A percentile compares a stretch with the other conserved stretches of the same genome.
phyloP scores from a whole-genome alignment of 2,797 vertebrate species.

The Rousettus madagascariensis region DNA sequence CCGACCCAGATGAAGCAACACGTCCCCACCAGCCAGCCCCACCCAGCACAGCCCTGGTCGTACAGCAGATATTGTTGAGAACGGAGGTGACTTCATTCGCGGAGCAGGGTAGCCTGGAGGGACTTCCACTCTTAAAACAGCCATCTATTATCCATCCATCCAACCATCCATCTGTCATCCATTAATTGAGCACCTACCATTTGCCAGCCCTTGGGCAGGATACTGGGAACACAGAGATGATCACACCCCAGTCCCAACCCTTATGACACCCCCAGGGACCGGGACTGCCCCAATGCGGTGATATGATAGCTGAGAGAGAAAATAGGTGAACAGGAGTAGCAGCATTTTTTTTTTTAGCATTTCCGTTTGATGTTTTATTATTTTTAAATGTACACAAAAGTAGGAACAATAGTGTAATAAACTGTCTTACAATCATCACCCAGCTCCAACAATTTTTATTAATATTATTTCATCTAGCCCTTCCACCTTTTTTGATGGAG shows the following conservation, averaged over 20 bases:
- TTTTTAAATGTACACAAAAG: constrained; percentile 34
- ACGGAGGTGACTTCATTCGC: not conserved
- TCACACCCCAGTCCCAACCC: not conserved
- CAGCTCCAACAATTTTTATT: constrained; percentile 12
- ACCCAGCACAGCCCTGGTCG: not conserved
- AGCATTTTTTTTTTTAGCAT: not conserved
- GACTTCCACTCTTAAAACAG: not conserved
- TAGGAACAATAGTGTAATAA: constrained; percentile 19
- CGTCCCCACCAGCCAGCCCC: not conserved
- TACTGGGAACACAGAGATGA: not conserved
- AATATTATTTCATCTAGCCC: not conserved
- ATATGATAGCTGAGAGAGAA: not conserved
- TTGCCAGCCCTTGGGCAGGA: not conserved
- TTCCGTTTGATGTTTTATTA: constrained; percentile 43
- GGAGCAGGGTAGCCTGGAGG: not conserved
- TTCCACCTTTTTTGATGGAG: constrained; percentile 11
- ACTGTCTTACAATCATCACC: not conserved
- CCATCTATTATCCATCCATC: not conserved
- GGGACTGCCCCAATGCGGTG: accelerated
- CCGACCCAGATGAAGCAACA: not conserved
- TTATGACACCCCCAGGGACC: no score
- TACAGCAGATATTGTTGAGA: not conserved
- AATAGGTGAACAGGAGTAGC: not conserved
- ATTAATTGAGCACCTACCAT: not conserved
- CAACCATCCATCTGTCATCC: not conserved